Conservation (phyloP, 2,888 invertebrate genomes). For the Hydrotaea cyrtoneurina region DNA sequence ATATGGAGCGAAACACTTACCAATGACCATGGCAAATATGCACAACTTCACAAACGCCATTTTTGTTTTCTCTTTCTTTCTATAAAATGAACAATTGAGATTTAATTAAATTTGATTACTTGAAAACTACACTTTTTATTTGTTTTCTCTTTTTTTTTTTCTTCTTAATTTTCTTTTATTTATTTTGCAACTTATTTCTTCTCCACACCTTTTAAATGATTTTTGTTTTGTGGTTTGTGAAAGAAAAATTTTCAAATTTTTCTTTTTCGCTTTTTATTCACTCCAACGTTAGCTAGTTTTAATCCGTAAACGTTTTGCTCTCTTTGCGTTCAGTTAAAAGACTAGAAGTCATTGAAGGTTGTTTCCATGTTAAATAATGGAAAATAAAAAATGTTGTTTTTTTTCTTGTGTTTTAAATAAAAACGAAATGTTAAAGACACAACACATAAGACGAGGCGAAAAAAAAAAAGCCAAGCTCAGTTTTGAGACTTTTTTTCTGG, state of each 20-base stretch:
- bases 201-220: slow-evolving; percentile 50
- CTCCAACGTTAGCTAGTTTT: slow-evolving; percentile 19
- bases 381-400: slow-evolving; percentile 57
- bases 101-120: slow-evolving; percentile 1
- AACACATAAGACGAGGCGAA: background rate
- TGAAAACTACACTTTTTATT: slow-evolving; percentile 29
- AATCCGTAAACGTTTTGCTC: slow-evolving; percentile 61
- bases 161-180: slow-evolving; percentile 31
- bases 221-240: background rate
- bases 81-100: slow-evolving; percentile 31
- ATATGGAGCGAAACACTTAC: slow-evolving; percentile 71
- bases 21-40: slow-evolving; percentile 75
- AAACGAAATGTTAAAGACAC: slow-evolving; percentile 42
- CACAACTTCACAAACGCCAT: slow-evolving; percentile 76
- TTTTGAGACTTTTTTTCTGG: background rate
- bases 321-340: slow-evolving; percentile 70
- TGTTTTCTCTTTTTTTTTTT: slow-evolving; percentile 10
- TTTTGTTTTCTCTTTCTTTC: slow-evolving; percentile 64
- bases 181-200: background rate
- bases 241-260: slow-evolving; percentile 24
- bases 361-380: slow-evolving; percentile 72
- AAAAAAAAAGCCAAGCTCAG: slow-evolving; percentile 23
- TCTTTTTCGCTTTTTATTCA: slow-evolving; percentile 47
- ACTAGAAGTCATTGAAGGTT: slow-evolving; percentile 71
- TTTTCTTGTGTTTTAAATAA: slow-evolving; percentile 42